phyloP scores from a whole-genome alignment of 1,140 invertebrate species.

The Spodoptera litura region DNA sequence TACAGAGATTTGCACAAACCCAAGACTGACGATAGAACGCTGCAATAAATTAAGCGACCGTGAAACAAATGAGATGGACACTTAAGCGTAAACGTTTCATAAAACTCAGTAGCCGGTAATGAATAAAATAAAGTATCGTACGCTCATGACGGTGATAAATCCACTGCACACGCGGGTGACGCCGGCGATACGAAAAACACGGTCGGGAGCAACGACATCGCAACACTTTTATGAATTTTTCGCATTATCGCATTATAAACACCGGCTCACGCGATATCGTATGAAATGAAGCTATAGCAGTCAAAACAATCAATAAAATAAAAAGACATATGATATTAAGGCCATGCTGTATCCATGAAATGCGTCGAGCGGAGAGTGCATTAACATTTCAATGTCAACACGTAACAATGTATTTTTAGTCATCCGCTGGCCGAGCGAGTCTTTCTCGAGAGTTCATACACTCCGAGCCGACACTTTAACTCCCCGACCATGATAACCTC shows the following conservation, averaged over 20 bases:
- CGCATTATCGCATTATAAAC: constrained; percentile 67
- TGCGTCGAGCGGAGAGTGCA: constrained; percentile 76
- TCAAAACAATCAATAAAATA: constrained; percentile 77
- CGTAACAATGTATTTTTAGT: constrained; percentile 82
- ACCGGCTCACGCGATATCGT: constrained; percentile 58
- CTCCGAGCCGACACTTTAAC: constrained; percentile 53
- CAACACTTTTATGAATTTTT: constrained; percentile 59
- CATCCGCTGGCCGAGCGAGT: constrained; percentile 72
- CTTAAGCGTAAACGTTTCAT: constrained; percentile 49
- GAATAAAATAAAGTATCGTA: constrained; percentile 49
- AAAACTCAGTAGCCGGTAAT: constrained; percentile 45
- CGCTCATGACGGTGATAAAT: constrained; percentile 49
- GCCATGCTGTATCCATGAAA: constrained; percentile 71
- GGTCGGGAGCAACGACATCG: constrained; percentile 59
- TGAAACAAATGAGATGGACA: constrained; percentile 51
- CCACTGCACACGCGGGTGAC: constrained; percentile 48
- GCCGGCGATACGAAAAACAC: constrained; percentile 43
- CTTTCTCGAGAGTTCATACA: constrained; percentile 65
- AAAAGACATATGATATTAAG: constrained; percentile 68
- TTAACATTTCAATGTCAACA: constrained; percentile 85
- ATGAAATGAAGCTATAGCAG: constrained; percentile 62
- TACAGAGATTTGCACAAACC: constrained; percentile 34
- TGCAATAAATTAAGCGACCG: constrained; percentile 58
- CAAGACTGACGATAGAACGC: constrained; percentile 29
- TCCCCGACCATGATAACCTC: constrained; percentile 50